Conservation (phyloP, 2,888 invertebrate genomes). For the Amphimallon solstitiale region DNA sequence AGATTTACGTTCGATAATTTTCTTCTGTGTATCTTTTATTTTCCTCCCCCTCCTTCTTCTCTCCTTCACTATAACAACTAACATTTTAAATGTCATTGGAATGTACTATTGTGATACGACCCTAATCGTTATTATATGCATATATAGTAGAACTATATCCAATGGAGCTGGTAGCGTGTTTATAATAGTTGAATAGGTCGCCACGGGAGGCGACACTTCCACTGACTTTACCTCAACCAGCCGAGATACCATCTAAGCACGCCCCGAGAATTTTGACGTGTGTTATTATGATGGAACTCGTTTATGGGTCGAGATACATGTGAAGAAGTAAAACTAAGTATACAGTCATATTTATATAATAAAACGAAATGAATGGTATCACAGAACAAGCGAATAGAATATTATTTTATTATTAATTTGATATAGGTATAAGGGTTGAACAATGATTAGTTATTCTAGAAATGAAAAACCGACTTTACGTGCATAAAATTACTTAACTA, state of each 20-base stretch:
- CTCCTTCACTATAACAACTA: too few relatives aligned
- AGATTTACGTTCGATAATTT: too few relatives aligned
- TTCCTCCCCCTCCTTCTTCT: too few relatives aligned
- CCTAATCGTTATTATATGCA: slow-evolving; percentile 32
- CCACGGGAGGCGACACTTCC: slow-evolving; percentile 62
- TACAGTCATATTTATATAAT: slow-evolving; percentile 35
- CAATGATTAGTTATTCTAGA: too few relatives aligned
- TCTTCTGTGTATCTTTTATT: too few relatives aligned
- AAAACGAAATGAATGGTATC: slow-evolving; percentile 18
- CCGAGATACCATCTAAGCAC: slow-evolving; percentile 57
- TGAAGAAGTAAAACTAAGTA: slow-evolving; percentile 38
- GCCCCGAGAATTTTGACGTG: slow-evolving; percentile 58
- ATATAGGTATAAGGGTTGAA: too few relatives aligned
- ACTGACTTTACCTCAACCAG: slow-evolving; percentile 51
- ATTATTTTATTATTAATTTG: too few relatives aligned
- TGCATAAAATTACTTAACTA: too few relatives aligned
- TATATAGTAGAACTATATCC: slow-evolving; percentile 40
- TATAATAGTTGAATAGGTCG: slow-evolving; percentile 59
- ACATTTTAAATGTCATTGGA: slow-evolving; percentile 16
- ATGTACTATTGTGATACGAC: slow-evolving; percentile 28
- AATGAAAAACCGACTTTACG: too few relatives aligned
- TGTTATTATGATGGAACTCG: slow-evolving; percentile 49
- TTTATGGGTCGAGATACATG: slow-evolving; percentile 44
- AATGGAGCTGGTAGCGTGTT: slow-evolving; percentile 56
- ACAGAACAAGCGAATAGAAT: too few relatives aligned